Evolutionary conservation across 2,888 invertebrate species (phyloP), one percentile per base, ranked within the genome.

Genomic region (Sabatieria punctata): DNA sequence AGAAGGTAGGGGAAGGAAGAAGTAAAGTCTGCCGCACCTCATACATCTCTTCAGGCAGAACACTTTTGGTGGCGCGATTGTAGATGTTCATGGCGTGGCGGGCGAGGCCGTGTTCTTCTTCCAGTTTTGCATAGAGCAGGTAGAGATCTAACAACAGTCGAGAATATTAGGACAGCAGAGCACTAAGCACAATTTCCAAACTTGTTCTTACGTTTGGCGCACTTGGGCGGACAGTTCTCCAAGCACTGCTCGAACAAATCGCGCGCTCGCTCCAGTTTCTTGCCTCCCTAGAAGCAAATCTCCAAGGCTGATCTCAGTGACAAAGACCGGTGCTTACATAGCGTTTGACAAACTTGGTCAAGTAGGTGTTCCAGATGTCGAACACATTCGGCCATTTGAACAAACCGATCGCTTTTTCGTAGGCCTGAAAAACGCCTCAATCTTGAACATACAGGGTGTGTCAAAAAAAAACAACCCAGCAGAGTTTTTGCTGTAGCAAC

Each of bases 371-470:
- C 97, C 97, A 99, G 58, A 99, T 86, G 62, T 97, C 97, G 68
- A 81, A 95, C 1, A 97, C 95, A 73, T 93, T 89, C 0, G 97
- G 97, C 97, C 97, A 99, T 66, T 84, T 89, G 69, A 97, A 97
- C 46, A 97, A 70, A 0, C 91, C 81, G 60, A 99, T 88, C 27
- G 93, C 97, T 69, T 93, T 95, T 69, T 97, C 95, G 70, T 95
- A 97, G 1, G 85, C 86, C 71, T 71, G 60, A 50, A 57, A 50
- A 51, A 40, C 49, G n/a, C n/a, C n/a, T n/a, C n/a, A n/a, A n/a
- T 15, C 15, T n/a, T 41, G 15, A 41, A n/a, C 42, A 15, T 43
- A 19, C 13, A 15, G 18, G 19, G 18, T 18, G n/a, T n/a, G n/a
- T n/a, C n/a, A n/a, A n/a, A n/a, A n/a, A n/a, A n/a, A n/a, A n/a